Base-by-base conservation (phyloP, 2,797 vertebrate species). In the Coreius guichenoti region DNA sequence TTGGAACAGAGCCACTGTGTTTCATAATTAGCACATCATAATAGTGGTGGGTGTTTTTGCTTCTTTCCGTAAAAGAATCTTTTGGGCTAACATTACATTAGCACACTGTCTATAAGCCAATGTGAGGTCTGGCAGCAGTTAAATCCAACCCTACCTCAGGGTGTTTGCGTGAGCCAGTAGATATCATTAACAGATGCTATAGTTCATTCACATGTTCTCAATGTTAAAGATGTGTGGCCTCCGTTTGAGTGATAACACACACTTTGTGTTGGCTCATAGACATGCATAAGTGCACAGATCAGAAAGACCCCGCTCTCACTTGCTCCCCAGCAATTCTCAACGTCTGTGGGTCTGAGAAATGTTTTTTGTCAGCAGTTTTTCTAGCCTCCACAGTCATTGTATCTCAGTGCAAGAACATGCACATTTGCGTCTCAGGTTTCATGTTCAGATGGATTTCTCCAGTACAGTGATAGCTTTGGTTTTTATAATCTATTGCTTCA, bases 221-320 rank as follows among this genome's bases (percentile, higher is more conserved):
- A 63, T 31, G 36, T 51, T 65, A 39, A 78, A 69, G 19, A 43
- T 69, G 26, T 81, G 83, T 68, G 58, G 68, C 75, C 73, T 45
- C 39, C n/a, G 16, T 73, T 58, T 56, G 70, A 83, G 58, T 26
- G 80, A 85, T 69, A 78, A 39, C 75, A 65, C 82, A 82, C 70
- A 77, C 65, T 70, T 80, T 31, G 61, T 88, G 84, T 90, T 86
- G 85, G 87, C 86, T 91, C 88, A 90, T 91, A 90, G 86, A 90
- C 88, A 91, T 88, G 70, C 84, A 70, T 87, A 68, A 86, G 80
- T 33, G 83, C 74, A 76, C 73, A 78, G 45, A 56, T 88, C 86
- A 87, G 84, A 88, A 80, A 85, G 84, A 90, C 82, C 70, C 61
- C 21, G 26, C 80, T 86, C 84, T 87, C 85, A 85, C 84, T 86